A percentile compares a stretch with the other conserved stretches of the same genome.
These are phyloP conservation scores for Atractosteus spatula DNA, from an alignment of 2,113 vertebrate species.

Conservation along the genomic window DNA sequence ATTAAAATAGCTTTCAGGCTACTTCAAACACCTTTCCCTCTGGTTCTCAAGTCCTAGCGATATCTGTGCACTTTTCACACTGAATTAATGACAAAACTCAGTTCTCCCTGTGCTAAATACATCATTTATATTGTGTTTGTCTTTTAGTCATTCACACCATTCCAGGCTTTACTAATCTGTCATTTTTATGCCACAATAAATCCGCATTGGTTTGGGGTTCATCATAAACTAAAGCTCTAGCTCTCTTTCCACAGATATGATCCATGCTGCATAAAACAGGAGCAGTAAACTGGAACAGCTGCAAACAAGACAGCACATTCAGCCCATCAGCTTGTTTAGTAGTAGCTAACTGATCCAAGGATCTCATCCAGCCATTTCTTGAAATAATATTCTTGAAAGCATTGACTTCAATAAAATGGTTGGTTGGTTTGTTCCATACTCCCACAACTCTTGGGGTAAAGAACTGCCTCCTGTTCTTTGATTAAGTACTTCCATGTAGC, in stretches of 20 bases:
- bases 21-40: not conserved
- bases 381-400: too few species aligned
- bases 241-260: not conserved
- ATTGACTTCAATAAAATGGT: too few species aligned
- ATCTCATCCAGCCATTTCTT: too few species aligned
- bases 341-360: too few species aligned
- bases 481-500: too few species aligned
- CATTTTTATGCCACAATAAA: constrained; percentile 34
- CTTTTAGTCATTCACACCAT: constrained; percentile 8
- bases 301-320: too few species aligned
- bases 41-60: constrained; percentile 18
- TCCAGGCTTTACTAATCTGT: constrained; percentile 19
- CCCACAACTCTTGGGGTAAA: too few species aligned
- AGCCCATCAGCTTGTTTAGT: too few species aligned
- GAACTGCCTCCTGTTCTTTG: too few species aligned
- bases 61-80: constrained; percentile 17
- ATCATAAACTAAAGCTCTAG: constrained; percentile 25
- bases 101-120: constrained; percentile 27
- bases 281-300: not conserved
- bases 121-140: constrained; percentile 31
- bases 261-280: too few species aligned
- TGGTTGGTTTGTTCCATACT: too few species aligned
- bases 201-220: constrained; percentile 29
- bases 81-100: constrained; percentile 26
- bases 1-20: constrained; percentile 16